These are phyloP conservation scores for Sorex araneus DNA, from an alignment of 2,113 vertebrate genomes.

Conservation along the genomic window DNA sequence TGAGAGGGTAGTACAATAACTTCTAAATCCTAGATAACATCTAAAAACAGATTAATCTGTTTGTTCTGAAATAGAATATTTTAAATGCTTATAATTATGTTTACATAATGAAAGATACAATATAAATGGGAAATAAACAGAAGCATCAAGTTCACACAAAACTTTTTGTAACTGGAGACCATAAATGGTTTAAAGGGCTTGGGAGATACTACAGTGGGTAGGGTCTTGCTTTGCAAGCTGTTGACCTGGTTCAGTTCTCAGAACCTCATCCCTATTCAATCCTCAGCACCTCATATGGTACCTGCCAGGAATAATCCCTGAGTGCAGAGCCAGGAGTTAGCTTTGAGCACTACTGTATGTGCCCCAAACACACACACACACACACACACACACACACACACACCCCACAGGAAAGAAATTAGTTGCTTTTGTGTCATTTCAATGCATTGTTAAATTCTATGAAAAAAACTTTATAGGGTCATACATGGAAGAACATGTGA, in stretches of 20 bases:
- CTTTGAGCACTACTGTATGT: too few relatives aligned
- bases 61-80: background rate
- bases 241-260: too few relatives aligned
- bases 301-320: too few relatives aligned
- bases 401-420: too few relatives aligned
- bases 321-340: too few relatives aligned
- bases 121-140: background rate
- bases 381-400: too few relatives aligned
- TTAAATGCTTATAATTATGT: background rate
- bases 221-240: too few relatives aligned
- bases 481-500: too few relatives aligned
- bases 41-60: background rate
- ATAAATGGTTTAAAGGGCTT: slow-evolving; percentile 13
- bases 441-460: slow-evolving; percentile 30
- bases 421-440: background rate
- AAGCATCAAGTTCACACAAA: background rate
- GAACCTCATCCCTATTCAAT: too few relatives aligned
- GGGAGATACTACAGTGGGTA: too few relatives aligned
- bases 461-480: background rate
- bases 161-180: background rate
- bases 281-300: too few relatives aligned
- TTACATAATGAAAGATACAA: background rate
- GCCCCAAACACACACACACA: too few relatives aligned
- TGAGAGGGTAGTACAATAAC: background rate
- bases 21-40: background rate